Base-by-base conservation (phyloP, 1,140 invertebrate genomes). In the Psilanteris sp. region DNA sequence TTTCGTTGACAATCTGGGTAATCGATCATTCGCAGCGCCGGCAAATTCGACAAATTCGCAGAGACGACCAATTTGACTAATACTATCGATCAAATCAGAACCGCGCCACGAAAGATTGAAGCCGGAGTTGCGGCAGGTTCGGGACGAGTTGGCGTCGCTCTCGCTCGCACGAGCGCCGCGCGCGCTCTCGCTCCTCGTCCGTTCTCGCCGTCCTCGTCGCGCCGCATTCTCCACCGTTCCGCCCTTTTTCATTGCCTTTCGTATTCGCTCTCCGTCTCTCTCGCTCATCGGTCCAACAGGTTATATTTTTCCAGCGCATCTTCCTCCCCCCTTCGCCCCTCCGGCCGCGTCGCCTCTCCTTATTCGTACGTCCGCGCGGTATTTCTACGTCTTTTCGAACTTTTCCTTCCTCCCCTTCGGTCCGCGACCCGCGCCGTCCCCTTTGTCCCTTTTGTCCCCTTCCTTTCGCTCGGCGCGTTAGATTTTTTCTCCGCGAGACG, bases 201-300 rank as follows among this genome's bases (percentile, higher is more conserved):
- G 26, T 11, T 52, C 14, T 32, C 27, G 1, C 43, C 48, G 37
- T 67, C 61, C 62, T 44, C 29, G 46, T 61, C 20, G 6, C 61
- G 50, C 34, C 61, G 55, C 55, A 70, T 73, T 77, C 75, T 77
- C 76, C 46, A 32, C 67, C 61, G 73, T 62, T 79, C 76, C 70
- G 59, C 27, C 72, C 70, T 70, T 75, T 80, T 78, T 71, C 76
- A 78, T 80, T 78, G 57, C 64, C 77, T 78, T 78, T 80, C 77
- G 36, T 54, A 37, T 68, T 34, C 26, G 10, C 41, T 14, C 7
- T 73, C 54, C 32, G 55, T 72, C 79, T 79, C 77, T 36, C 78
- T 85, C 78, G 75, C 83, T 81, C 79, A 70, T 68, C 81, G 83
- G 83, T 86, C 86, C 86, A 87, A 87, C 86, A 87, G 86, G 84